phyloP scores from a whole-genome alignment of 30 jellyfish, hydroid and myxozoan species.

The Sanderia malayensis region DNA sequence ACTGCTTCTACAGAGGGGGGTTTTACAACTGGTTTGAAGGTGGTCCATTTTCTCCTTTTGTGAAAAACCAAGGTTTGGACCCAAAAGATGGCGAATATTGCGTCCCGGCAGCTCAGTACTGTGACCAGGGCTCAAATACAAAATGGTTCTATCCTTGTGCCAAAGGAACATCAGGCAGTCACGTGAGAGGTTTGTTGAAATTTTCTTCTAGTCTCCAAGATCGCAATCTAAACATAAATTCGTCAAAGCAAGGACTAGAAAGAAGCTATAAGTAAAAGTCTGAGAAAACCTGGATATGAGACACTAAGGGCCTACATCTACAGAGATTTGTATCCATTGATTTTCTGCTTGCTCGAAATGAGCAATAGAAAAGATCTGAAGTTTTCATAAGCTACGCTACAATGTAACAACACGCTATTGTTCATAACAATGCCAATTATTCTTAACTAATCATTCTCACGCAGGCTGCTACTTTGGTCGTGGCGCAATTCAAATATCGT shows the following conservation, averaged over 20 bases:
- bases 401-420: too few species aligned
- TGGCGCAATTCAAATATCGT: conserved; percentile 92
- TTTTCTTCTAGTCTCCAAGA: too few species aligned
- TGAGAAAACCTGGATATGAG: too few species aligned
- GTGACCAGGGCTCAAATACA: conserved; percentile 76
- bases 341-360: too few species aligned
- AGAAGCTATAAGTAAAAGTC: too few species aligned
- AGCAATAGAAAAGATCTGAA: too few species aligned
- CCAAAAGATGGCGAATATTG: conserved; percentile 83
- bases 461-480: conserved; percentile 92
- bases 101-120: conserved; percentile 82
- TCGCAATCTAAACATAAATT: too few species aligned
- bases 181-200: conserved; percentile 41
- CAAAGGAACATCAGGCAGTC: conserved; percentile 52
- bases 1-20: conserved; percentile 90
- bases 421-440: too few species aligned
- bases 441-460: background rate
- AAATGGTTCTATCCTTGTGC: conserved; percentile 89
- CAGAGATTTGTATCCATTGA: too few species aligned
- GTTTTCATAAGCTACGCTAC: too few species aligned
- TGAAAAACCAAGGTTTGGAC: conserved; percentile 77
- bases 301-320: too few species aligned
- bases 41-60: conserved; percentile 91
- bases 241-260: too few species aligned
- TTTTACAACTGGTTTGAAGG: conserved; percentile 94